These are phyloP conservation scores for Halcyon senegalensis DNA, from an alignment of 2,113 vertebrate genomes.

Conservation along the genomic window DNA sequence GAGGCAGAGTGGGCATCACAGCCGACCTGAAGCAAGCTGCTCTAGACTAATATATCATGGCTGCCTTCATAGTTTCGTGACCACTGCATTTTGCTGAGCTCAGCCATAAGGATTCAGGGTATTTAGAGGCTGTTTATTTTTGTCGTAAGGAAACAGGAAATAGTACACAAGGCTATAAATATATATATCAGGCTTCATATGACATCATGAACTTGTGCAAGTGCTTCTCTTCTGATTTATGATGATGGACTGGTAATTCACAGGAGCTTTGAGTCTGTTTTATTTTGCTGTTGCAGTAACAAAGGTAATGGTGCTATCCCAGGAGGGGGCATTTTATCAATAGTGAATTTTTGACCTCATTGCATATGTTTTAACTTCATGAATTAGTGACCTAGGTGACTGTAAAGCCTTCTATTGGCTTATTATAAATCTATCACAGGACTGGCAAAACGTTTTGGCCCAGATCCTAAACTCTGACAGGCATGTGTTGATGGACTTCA, in stretches of 20 bases:
- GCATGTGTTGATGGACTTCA: conserved; percentile 65
- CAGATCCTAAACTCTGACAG: conserved; percentile 65
- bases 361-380: conserved; percentile 14
- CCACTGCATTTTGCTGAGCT: conserved; percentile 3
- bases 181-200: not conserved
- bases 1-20: fast-evolving
- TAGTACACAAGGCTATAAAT: conserved; percentile 57
- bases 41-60: not conserved
- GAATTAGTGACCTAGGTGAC: conserved; percentile 53
- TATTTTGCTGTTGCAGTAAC: conserved; percentile 25
- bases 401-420: conserved; percentile 50
- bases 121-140: conserved; percentile 51
- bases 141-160: conserved; percentile 27
- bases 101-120: conserved; percentile 20
- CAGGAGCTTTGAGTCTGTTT: conserved; percentile 11
- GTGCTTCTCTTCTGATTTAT: conserved; percentile 40
- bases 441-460: conserved; percentile 66
- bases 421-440: conserved; percentile 65
- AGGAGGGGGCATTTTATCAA: conserved; percentile 22
- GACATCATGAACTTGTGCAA: conserved; percentile 38
- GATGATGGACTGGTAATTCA: conserved; percentile 46
- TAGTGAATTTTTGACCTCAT: conserved; percentile 59
- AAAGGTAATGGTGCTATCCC: conserved; percentile 34
- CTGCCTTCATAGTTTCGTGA: not conserved
- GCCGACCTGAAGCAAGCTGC: not conserved